Base-by-base conservation (phyloP, 2,797 vertebrate genomes). In the Lithobates pipiens region DNA sequence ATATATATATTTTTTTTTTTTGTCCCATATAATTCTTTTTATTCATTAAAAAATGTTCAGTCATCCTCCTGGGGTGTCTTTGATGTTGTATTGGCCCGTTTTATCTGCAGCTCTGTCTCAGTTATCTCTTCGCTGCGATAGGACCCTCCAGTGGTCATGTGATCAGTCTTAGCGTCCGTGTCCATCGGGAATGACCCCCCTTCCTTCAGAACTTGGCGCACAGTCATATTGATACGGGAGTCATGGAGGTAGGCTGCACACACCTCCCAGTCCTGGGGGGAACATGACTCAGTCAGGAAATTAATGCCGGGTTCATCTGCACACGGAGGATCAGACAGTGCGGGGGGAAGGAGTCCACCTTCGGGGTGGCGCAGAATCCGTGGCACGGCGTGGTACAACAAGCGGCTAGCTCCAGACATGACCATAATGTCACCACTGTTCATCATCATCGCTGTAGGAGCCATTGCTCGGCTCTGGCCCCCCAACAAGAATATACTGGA, bases 371-470 rank as follows among this genome's bases (percentile, higher is more conserved):
- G 91, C 3, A 99, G 87, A 70, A 99, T 94, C 0, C 96, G 94
- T 0, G 98, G 98, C 1, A 99, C 97, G 0, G 98, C 98, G 0
- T 99, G 98, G 93, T 98, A 97, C 21, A 97, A 91, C 15, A 99
- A 94, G 34, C 98, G 97, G 88, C 97, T 99, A 88, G 92, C 92
- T 39, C 98, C 98, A 0, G 98, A 98, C 98, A 99, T 98, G 76
- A 99, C 92, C 97, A 99, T 99, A 88, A 99, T 91, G 76, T 99
- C 98, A 0, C 98, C 98, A 0, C 97, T 99, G 93, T 97, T 97
- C 96, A 97, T 96, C 88, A 95, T 96, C 97, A 99, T 96, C 7
- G 97, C 96, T 0, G 95, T 96, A 2, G 97, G 96, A 1, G 91
- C 88, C 76, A 97, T 96, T 36, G 96, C 96, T 72, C 96, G 94